phyloP scores from a whole-genome alignment of 2,113 vertebrate species.

The Brachypodius melanocephalos region DNA sequence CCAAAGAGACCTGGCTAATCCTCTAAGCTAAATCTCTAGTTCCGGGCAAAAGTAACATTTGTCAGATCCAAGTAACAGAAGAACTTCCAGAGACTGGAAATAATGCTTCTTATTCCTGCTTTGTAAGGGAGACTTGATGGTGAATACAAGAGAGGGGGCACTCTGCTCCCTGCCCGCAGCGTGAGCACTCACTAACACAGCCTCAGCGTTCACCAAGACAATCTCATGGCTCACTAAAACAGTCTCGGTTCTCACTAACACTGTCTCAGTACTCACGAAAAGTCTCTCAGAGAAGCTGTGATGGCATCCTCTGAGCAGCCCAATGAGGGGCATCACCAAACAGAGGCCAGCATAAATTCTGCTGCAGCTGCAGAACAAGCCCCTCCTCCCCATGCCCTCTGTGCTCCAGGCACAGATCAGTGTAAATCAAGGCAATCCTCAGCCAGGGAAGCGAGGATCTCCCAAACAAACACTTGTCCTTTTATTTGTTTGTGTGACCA shows the following conservation, averaged over 20 bases:
- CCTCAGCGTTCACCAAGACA: not conserved
- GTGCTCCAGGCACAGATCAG: not conserved
- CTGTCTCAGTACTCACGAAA: fast-evolving
- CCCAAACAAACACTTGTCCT: not conserved
- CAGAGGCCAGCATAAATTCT: not conserved
- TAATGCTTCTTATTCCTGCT: not conserved
- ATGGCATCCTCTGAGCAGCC: not conserved
- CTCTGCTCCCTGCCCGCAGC: fast-evolving
- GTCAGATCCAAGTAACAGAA: not conserved
- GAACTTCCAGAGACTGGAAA: not conserved
- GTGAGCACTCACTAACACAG: fast-evolving
- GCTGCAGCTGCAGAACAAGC: not conserved
- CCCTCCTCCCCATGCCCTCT: fast-evolving
- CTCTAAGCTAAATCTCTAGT: not conserved
- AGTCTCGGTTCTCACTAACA: not conserved
- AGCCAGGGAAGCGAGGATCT: not conserved
- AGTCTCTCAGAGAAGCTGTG: not conserved
- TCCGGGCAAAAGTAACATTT: not conserved
- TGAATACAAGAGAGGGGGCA: fast-evolving
- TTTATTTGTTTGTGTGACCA: fast-evolving
- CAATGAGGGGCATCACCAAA: not conserved
- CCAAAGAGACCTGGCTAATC: not conserved
- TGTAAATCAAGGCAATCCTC: not conserved
- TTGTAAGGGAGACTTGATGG: not conserved
- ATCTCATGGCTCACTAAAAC: not conserved